Evolutionary conservation across 2,113 vertebrate genomes (phyloP).

Genomic region (Brevimyrus niger): DNA sequence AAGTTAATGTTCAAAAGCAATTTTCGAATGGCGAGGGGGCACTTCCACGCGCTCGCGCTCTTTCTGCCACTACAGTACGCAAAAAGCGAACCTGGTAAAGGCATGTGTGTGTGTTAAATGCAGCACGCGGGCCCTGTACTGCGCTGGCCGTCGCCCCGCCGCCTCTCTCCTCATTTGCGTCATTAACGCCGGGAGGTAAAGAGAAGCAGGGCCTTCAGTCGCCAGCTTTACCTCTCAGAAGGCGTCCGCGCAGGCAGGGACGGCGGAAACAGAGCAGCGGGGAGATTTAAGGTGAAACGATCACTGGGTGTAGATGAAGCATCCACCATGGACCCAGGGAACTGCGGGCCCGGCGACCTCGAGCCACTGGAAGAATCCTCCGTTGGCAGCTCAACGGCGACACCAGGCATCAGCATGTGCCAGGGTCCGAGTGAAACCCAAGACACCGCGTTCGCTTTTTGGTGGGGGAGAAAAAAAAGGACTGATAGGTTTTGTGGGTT

Average conservation of each 20-base stretch:
- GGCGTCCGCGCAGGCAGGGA: neutral
- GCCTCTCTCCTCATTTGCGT: neutral
- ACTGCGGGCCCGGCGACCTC: neutral
- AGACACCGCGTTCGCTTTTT: no score
- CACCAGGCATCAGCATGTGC: neutral
- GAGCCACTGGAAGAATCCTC: neutral
- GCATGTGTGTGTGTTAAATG: neutral
- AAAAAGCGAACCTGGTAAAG: neutral
- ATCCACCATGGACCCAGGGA: neutral
- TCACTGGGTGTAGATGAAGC: neutral
- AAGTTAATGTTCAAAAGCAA: slow-evolving; percentile 5
- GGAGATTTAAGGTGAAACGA: neutral
- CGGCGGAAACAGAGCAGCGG: neutral
- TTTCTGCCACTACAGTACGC: neutral
- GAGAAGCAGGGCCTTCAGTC: neutral
- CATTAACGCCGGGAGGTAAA: neutral
- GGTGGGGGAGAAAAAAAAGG: neutral
- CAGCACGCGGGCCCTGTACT: neutral
- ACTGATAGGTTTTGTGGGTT: neutral
- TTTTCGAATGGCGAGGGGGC: neutral
- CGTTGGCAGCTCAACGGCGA: neutral
- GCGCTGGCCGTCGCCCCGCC: neutral
- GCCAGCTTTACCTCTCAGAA: neutral
- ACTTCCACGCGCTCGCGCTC: neutral
- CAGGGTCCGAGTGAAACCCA: neutral